Evolutionary conservation across 2,888 invertebrate genomes (phyloP).

Genomic region (Phyllotreta striolata): DNA sequence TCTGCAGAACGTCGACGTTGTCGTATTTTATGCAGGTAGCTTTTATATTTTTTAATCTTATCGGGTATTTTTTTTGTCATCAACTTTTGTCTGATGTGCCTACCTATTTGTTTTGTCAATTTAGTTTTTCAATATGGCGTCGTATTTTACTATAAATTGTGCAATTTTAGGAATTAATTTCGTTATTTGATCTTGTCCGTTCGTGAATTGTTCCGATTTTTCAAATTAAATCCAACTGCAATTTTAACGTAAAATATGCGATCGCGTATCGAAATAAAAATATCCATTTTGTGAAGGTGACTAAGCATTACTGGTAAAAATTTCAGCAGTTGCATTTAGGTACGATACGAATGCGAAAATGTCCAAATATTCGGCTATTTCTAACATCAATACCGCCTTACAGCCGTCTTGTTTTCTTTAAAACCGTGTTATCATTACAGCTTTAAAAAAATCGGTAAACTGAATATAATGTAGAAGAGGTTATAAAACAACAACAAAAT

Average conservation of each 20-base stretch:
- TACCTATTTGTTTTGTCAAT: constrained; percentile 49
- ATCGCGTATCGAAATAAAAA: constrained; percentile 1
- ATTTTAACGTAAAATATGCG: constrained; percentile 3
- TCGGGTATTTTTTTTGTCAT: constrained; percentile 36
- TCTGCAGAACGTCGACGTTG: constrained; percentile 1
- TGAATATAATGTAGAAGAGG: constrained; percentile 35
- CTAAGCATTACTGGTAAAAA: constrained; percentile 29
- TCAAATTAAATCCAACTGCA: background rate
- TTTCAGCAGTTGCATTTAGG: constrained; percentile 6
- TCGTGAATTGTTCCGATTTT: constrained; percentile 1
- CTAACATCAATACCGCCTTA: constrained; percentile 13
- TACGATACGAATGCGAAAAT: background rate
- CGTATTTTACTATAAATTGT: constrained; percentile 50
- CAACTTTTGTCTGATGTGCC: constrained; percentile 38
- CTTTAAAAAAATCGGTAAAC: constrained; percentile 3
- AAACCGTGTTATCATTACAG: constrained; percentile 1
- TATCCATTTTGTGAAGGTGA: constrained; percentile 22
- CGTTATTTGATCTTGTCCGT: constrained; percentile 22
- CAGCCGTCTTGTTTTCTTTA: constrained; percentile 25
- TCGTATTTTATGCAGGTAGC: constrained; percentile 27
- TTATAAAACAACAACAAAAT: constrained; percentile 59
- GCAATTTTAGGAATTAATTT: constrained; percentile 37
- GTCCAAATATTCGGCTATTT: background rate
- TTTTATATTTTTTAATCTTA: constrained; percentile 7
- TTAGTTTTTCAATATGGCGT: constrained; percentile 54